Base-by-base conservation (phyloP, 30 jellyfish, hydroid and myxozoan species). In the Pseudorhiza aurosa region DNA sequence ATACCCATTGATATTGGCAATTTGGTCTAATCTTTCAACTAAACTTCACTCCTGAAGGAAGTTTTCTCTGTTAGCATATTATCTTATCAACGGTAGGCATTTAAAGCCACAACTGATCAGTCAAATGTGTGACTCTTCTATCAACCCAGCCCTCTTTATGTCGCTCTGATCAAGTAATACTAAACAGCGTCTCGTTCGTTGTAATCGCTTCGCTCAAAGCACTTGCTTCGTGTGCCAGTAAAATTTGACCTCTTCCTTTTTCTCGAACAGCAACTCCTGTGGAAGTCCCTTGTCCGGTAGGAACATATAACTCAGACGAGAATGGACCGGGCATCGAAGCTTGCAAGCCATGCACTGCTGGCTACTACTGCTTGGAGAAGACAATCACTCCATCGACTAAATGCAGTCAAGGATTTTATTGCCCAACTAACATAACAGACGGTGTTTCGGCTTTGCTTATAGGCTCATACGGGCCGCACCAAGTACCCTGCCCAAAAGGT, bases 281-380 rank as follows among this genome's bases (percentile, higher is more conserved):
- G 4, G 96, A 94, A 69, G 59, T 94, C 12, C 99, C 99, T 1
- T 94, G 99, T 40, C 99, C 99, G 15, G 96, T 83, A 62, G 99
- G 99, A 24, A 94, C 99, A 18, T 94, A 53, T 93, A 94, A 94
- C 90, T 76, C 94, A 9, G 82, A 81, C 18, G 88, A 76, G 55
- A 85, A 78, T 44, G 99, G 99, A 15, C 88, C 72, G 33, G 60
- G 95, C 46, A 58, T 87, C 30, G 78, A 68, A 19, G 88, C 96
- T 26, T 94, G 99, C 76, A 72, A 63, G 55, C 99, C 99, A 9
- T 94, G 99, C 82, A 76, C 96, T 9, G 87, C 96, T 47, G 99
- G 99, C 10, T 94, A 55, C 58, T 94, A 94, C 89, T 94, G 99
- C 49, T 55, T 63, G 55, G 97, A 94, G 42, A 75, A 75, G 75